These are phyloP conservation scores for Cyanistes caeruleus DNA, from an alignment of 2,113 vertebrate species.

Conservation along the genomic window DNA sequence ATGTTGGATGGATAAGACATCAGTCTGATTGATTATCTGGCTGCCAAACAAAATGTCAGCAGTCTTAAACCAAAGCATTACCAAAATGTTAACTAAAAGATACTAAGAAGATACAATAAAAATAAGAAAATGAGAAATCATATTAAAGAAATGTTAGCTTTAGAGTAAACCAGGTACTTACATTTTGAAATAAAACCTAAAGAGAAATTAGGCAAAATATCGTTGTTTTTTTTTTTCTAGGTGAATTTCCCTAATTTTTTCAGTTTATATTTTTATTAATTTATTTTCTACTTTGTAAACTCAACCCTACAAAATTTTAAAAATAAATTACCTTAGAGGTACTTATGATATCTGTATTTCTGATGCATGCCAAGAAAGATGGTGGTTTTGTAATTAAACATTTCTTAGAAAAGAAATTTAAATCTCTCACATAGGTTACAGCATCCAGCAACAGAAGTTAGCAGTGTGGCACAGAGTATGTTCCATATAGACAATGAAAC, in stretches of 20 bases:
- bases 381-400: background rate
- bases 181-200: background rate
- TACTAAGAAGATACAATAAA: background rate
- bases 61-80: background rate
- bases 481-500: background rate
- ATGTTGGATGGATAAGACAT: background rate
- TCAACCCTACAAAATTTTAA: background rate
- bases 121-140: background rate
- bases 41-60: background rate
- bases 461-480: background rate
- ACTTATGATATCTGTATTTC: background rate
- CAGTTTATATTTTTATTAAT: background rate
- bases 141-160: background rate
- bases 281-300: background rate
- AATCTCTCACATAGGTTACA: rapidly evolving
- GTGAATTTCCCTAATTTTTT: background rate
- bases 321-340: background rate
- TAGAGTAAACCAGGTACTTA: background rate
- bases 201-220: background rate
- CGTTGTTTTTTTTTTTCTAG: background rate
- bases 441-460: background rate
- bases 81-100: background rate
- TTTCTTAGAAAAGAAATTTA: background rate
- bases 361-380: background rate
- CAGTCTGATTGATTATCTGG: background rate